phyloP scores from a whole-genome alignment of 2,113 vertebrate genomes.

The Ardeotis arabs region DNA sequence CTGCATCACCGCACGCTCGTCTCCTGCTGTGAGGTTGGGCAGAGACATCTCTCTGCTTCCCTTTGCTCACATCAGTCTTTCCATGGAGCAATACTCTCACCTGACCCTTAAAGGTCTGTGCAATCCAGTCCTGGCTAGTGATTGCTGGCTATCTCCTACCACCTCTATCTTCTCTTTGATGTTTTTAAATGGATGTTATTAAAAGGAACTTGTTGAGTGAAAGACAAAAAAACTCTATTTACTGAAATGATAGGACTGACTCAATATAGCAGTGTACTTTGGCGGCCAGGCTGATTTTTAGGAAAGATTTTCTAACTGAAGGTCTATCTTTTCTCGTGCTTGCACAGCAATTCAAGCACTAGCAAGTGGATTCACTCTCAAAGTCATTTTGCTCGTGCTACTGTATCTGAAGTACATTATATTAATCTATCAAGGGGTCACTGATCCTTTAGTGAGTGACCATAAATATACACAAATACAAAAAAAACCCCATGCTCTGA shows the following conservation, averaged over 20 bases:
- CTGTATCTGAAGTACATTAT: background rate
- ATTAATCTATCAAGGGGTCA: slow-evolving; percentile 31
- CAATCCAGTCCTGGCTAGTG: background rate
- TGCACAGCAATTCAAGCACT: background rate
- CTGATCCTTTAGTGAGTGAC: background rate
- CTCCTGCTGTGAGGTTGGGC: slow-evolving; percentile 17
- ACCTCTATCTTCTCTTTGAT: slow-evolving; percentile 63
- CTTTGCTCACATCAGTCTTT: background rate
- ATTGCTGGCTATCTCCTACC: background rate
- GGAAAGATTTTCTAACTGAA: background rate
- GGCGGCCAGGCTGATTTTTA: slow-evolving; percentile 8
- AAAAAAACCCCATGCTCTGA: background rate
- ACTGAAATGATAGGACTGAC: background rate
- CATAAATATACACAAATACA: slow-evolving; percentile 7
- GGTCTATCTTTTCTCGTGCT: background rate
- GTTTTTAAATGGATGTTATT: slow-evolving; percentile 40
- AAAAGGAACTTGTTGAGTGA: slow-evolving; percentile 33
- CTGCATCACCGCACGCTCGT: background rate
- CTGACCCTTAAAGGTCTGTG: slow-evolving; percentile 52
- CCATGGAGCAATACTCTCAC: slow-evolving; percentile 51
- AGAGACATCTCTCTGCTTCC: slow-evolving; percentile 14
- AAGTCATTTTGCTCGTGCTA: background rate
- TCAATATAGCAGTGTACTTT: background rate
- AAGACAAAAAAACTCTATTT: background rate
- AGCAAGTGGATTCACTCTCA: slow-evolving; percentile 11